Evolutionary conservation across 2,888 invertebrate genomes (phyloP).

Genomic region (Drosophila dives): DNA sequence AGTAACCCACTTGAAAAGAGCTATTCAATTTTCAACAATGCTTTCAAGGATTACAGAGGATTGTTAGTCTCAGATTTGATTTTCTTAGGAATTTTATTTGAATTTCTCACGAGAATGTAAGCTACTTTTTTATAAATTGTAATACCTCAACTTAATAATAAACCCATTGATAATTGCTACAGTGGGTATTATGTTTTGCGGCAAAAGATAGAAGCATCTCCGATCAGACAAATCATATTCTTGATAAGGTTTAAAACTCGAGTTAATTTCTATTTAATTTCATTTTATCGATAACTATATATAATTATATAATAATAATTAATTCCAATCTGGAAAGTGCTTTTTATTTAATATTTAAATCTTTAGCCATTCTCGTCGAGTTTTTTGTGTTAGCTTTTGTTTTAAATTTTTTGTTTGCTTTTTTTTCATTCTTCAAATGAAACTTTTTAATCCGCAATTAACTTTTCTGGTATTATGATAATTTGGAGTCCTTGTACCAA

Average conservation of each 20-base stretch:
- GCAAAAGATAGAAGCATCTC: not conserved
- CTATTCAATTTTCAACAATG: not conserved
- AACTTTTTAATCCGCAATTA: conserved; percentile 2
- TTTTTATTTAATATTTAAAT: not conserved
- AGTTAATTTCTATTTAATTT: not conserved
- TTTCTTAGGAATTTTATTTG: not conserved
- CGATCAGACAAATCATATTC: not conserved
- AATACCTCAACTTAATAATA: not conserved
- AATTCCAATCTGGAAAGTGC: not conserved
- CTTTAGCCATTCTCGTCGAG: not conserved
- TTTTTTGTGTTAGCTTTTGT: not conserved
- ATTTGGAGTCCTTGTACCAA: conserved; percentile 13
- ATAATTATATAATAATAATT: too few species aligned
- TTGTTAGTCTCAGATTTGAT: not conserved
- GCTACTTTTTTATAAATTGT: not conserved
- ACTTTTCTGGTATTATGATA: conserved; percentile 2
- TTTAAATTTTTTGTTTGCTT: not conserved
- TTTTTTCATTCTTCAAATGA: not conserved
- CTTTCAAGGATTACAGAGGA: not conserved
- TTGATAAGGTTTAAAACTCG: not conserved
- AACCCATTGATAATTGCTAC: not conserved
- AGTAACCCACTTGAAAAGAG: not conserved
- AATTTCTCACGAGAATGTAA: not conserved
- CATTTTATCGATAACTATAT: not conserved
- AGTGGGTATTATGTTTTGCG: not conserved